A percentile compares a stretch with the other conserved stretches of the same genome.
Conservation (phyloP, 2,888 invertebrate genomes). For the Meteorus cinctellus region DNA sequence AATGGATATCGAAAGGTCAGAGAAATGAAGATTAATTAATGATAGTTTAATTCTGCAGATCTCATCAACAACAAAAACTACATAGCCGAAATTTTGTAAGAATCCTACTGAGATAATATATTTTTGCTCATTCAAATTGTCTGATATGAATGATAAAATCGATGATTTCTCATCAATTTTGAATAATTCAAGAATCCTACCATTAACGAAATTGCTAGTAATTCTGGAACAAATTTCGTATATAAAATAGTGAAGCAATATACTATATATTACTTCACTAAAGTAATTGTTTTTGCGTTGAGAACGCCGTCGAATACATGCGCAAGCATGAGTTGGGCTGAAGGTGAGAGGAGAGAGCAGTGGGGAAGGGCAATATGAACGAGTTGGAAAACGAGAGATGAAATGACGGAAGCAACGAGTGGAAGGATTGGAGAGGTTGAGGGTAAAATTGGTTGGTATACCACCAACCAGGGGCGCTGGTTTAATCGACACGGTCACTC, state of each 20-base stretch:
- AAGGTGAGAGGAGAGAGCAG: conserved; percentile 9
- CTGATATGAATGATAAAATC: too few relatives aligned
- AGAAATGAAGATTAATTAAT: not conserved
- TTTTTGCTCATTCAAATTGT: too few relatives aligned
- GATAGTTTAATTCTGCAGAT: not conserved
- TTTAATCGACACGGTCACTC: conserved; percentile 49
- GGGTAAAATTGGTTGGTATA: conserved; percentile 19
- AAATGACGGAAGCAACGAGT: conserved; percentile 31
- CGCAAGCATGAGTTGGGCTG: conserved; percentile 16
- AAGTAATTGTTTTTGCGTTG: conserved; percentile 25
- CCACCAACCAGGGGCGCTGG: conserved; percentile 39
- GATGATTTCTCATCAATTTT: too few relatives aligned
- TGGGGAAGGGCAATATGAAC: conserved; percentile 9
- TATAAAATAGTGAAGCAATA: not conserved
- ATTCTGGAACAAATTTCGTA: not conserved
- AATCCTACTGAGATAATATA: too few relatives aligned
- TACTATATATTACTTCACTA: not conserved
- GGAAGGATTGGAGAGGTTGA: conserved; percentile 15
- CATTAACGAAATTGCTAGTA: not conserved
- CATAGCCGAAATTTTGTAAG: too few relatives aligned
- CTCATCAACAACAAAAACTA: too few relatives aligned
- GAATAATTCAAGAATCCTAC: not conserved
- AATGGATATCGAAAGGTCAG: not conserved
- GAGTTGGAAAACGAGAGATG: conserved; percentile 27
- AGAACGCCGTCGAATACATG: conserved; percentile 28